phyloP scores from a whole-genome alignment of 2,113 vertebrate species.

The Aspiorhynchus laticeps region DNA sequence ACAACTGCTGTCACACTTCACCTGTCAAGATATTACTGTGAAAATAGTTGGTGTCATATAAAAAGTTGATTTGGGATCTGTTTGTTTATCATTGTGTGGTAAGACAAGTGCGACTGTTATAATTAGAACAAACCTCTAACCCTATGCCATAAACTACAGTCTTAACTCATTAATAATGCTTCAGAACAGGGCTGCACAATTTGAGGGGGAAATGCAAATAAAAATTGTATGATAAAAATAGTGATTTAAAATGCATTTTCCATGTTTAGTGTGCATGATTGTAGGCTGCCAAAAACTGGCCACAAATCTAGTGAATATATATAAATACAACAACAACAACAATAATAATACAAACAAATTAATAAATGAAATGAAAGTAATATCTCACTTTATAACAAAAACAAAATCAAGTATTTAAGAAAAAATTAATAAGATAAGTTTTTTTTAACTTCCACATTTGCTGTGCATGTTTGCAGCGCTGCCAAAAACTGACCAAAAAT shows the following conservation, averaged over 20 bases:
- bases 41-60: neutral
- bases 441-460: too few relatives aligned
- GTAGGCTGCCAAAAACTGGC: too few relatives aligned
- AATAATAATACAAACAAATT: too few relatives aligned
- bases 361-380: too few relatives aligned
- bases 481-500: too few relatives aligned
- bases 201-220: accelerated
- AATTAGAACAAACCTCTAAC: neutral
- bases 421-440: too few relatives aligned
- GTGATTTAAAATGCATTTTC: neutral
- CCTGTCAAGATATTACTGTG: neutral
- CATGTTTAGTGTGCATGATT: neutral
- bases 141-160: neutral
- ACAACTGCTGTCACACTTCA: neutral
- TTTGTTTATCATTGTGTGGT: neutral
- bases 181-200: neutral
- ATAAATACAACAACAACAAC: too few relatives aligned
- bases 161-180: neutral
- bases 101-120: neutral
- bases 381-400: too few relatives aligned
- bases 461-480: too few relatives aligned
- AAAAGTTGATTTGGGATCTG: neutral
- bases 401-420: too few relatives aligned
- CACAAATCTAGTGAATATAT: too few relatives aligned
- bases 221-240: neutral